Evolutionary conservation across 2,797 vertebrate genomes (phyloP), one percentile per base, ranked within the genome.

Genomic region (Sebastes vulpes): DNA sequence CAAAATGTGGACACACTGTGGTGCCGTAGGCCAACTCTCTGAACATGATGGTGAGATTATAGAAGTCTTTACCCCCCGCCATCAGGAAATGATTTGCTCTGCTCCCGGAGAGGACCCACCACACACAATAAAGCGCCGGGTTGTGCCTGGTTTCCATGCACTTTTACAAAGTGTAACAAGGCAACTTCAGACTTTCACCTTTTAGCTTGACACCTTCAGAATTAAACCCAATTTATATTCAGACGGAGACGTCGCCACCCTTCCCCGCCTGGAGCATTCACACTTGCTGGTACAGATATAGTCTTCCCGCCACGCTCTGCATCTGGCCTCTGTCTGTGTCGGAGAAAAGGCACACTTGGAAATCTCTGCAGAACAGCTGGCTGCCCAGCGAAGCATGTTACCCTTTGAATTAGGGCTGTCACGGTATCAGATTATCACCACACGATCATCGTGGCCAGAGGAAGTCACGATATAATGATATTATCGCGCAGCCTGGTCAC

Each of bases 181-280:
- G 69, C 79, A 81, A 84, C 85, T 89, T 82, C 58, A 82, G 87
- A 86, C 75, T 79, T 90, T 91, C 65, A 86, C 88, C 87, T 84
- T 80, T 63, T 69, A 88, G 81, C 83, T 85, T 56, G 85, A 89
- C 85, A 85, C 89, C 60, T 58, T 85, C 60, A 56, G 85, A 93
- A 82, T 93, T 87, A 91, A 91, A 88, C 53, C 74, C 90, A 85
- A 91, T 94, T 94, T 91, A 90, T 88, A 94, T 94, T 93, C 93
- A 91, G 82, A 75, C 67, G 20, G 72, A 92, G 82, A 79, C 81
- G 66, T 83, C 31, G 72, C 75, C 79, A 73, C 85, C 89, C 46
- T 21, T 65, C 72, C 73, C 28, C 2, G 79, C 92, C 93, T 28
- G 82, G 54, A 87, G 94, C 83, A 1, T 89, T 94, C 90, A 87